Evolutionary conservation across 2,888 invertebrate genomes (phyloP), one percentile per base, ranked within the genome.

Genomic region (Drosophila birchii): DNA sequence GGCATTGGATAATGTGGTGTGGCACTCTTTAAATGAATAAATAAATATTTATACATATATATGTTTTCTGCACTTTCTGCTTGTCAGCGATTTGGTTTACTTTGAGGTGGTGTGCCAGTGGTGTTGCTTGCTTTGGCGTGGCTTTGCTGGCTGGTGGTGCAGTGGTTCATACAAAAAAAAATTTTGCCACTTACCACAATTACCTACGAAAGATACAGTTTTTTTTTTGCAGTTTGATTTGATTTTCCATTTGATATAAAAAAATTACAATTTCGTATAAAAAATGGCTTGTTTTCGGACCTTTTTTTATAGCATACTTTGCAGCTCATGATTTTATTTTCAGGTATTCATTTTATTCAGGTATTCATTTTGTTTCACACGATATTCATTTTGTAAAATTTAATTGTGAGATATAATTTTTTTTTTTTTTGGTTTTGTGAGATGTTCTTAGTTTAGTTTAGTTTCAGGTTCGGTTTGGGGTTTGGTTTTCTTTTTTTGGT

Each of bases 101-200:
- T 53, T 36, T 23, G 32, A 34, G 66, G 68, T 55, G 51, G 53
- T 59, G 53, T 59, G 67, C 39, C 41, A 26, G 49, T 39, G 61
- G 45, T 47, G 62, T 64, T 59, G 49, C 20, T 67, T 61, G 56
- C 56, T 26, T 43, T 36, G 34, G 34, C 51, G 51, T 36, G 34
- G 59, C 66, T 51, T 51, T 64, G 54, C 63, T 70, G 71, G 76
- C 74, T 59, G 41, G 44, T 38, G 54, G 36, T 54, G 54, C 54
- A 26, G 23, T 45, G 49, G 54, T 74, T 71, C 78, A 69, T 81
- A 81, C 75, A 80, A 86, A 81, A 86, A 79, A 86, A 77, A 74
- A 14, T 88, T 79, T 88, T 79, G 78, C 82, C 90, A 89, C 89
- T 89, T 89, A 89, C 89, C 89, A 90, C 83, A 61, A 71, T 73